These are phyloP conservation scores for Drosophila sp. DNA, from an alignment of 1,140 invertebrate genomes.

Conservation along the genomic window DNA sequence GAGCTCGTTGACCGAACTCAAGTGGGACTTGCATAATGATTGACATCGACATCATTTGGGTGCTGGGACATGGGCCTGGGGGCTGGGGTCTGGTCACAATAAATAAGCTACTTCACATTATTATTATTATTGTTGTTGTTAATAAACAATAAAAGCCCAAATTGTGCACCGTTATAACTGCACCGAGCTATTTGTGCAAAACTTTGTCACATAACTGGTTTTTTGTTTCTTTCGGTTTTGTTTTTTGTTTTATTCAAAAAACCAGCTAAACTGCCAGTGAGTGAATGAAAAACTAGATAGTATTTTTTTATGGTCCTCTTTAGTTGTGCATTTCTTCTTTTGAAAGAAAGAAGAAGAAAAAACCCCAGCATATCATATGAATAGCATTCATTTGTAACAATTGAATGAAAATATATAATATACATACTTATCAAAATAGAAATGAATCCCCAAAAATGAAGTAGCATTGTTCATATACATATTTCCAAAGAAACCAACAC, in stretches of 20 bases:
- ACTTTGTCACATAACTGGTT: conserved; percentile 55
- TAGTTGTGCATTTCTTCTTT: not conserved
- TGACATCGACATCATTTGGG: conserved; percentile 53
- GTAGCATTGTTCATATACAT: too few relatives aligned
- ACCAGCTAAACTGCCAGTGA: not conserved
- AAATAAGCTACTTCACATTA: conserved; percentile 42
- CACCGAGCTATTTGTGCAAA: conserved; percentile 59
- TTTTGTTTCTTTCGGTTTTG: not conserved
- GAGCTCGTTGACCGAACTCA: conserved; percentile 64
- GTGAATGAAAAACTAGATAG: conserved; percentile 1
- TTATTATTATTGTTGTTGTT: conserved; percentile 49
- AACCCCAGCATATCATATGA: not conserved
- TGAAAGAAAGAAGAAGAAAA: not conserved
- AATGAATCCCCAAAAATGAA: too few relatives aligned
- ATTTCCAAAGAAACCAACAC: too few relatives aligned
- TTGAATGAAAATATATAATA: not conserved
- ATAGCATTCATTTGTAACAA: conserved; percentile 6
- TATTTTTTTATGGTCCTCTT: not conserved
- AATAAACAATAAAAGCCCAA: conserved; percentile 68
- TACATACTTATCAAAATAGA: not conserved
- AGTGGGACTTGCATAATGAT: conserved; percentile 73
- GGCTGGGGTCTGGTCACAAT: conserved; percentile 35
- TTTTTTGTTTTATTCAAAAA: not conserved
- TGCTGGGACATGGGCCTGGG: conserved; percentile 25
- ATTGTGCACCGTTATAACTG: conserved; percentile 68